phyloP scores from a whole-genome alignment of 2,888 invertebrate species.

The Galerucella nymphaeae region DNA sequence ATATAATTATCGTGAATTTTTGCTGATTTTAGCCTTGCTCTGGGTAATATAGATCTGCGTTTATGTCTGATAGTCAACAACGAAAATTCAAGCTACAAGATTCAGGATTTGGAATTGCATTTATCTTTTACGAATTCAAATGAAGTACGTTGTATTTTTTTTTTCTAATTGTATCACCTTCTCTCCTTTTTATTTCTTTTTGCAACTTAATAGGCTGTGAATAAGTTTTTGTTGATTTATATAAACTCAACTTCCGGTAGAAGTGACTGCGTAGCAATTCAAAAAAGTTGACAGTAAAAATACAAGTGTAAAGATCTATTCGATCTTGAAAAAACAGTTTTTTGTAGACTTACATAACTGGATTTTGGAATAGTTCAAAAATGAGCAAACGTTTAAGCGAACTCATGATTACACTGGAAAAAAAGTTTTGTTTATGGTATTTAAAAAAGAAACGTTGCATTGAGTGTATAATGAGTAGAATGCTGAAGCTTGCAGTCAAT shows the following conservation, averaged over 20 bases:
- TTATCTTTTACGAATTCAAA: constrained; percentile 21
- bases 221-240: too few relatives aligned
- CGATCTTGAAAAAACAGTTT: constrained; percentile 1
- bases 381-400: constrained; percentile 24
- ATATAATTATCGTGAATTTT: not conserved
- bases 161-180: not conserved
- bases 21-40: not conserved
- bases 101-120: constrained; percentile 14
- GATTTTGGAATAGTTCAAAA: constrained; percentile 31
- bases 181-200: too few relatives aligned
- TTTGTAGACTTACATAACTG: constrained; percentile 38
- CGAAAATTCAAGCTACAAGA: constrained; percentile 12
- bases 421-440: constrained; percentile 35
- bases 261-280: too few relatives aligned
- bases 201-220: too few relatives aligned
- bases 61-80: constrained; percentile 22
- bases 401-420: constrained; percentile 27
- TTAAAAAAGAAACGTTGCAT: constrained; percentile 9
- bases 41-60: not conserved
- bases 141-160: constrained; percentile 5
- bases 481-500: not conserved
- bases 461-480: constrained; percentile 7
- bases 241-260: too few relatives aligned
- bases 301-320: not conserved
- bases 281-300: too few relatives aligned